Evolutionary conservation across 37 sponge, comb jelly and placozoan species (phyloP).

Genomic region (Theonella swinhoei): DNA sequence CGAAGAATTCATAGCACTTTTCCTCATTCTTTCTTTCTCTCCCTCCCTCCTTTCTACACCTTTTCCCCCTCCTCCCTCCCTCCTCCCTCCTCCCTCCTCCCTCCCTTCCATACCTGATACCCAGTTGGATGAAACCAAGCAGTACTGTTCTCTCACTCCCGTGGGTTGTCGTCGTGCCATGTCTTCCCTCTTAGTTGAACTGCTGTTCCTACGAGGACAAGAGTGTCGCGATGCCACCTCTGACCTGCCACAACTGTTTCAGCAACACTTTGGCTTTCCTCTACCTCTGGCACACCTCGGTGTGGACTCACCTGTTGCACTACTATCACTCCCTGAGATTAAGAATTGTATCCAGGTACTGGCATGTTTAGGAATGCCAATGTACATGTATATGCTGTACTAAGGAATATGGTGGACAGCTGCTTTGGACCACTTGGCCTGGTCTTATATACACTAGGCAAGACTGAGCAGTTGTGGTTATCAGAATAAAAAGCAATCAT

Average conservation of each 20-base stretch:
- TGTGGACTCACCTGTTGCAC: neutral
- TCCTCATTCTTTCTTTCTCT: too few species aligned
- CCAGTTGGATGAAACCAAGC: neutral
- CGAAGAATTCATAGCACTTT: too few species aligned
- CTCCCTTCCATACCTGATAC: too few species aligned
- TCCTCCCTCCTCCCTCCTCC: too few species aligned
- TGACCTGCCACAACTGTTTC: conserved; percentile 19
- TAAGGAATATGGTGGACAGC: too few species aligned
- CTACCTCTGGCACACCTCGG: conserved; percentile 2
- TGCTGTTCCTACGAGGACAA: conserved; percentile 31
- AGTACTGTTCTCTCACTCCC: conserved; percentile 11
- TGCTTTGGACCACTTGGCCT: too few species aligned
- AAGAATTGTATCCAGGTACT: neutral
- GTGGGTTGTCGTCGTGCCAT: neutral
- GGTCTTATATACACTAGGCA: too few species aligned
- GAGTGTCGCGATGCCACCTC: neutral
- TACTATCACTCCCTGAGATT: neutral
- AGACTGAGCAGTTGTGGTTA: neutral
- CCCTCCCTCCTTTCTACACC: too few species aligned
- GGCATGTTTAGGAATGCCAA: neutral
- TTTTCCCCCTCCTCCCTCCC: too few species aligned
- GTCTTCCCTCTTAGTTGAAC: conserved; percentile 37
- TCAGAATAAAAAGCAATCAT: neutral
- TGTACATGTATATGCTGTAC: too few species aligned
- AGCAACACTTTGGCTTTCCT: conserved; percentile 36